phyloP scores from a whole-genome alignment of 2,888 invertebrate genomes.

The Priocnemis perturbator region DNA sequence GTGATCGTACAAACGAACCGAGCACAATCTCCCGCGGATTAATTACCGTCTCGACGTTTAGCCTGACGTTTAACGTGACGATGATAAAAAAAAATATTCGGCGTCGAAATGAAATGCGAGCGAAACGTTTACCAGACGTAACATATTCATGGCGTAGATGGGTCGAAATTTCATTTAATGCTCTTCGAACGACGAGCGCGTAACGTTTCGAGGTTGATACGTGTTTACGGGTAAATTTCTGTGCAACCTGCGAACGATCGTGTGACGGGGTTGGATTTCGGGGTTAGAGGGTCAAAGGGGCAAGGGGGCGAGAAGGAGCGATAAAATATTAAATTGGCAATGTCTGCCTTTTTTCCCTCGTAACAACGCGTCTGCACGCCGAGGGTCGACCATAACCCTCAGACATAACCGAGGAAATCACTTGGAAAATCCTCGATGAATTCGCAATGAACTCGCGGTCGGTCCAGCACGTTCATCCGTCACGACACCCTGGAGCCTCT shows the following conservation, averaged over 20 bases:
- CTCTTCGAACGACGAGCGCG: too few relatives aligned
- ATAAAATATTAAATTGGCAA: slow-evolving; percentile 56
- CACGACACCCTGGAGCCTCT: slow-evolving; percentile 48
- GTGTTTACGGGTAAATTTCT: background rate
- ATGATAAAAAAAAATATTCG: too few relatives aligned
- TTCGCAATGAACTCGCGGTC: slow-evolving; percentile 61
- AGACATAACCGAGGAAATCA: slow-evolving; percentile 66
- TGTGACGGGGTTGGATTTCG: slow-evolving; percentile 20
- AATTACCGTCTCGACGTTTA: slow-evolving; percentile 34
- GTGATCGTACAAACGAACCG: slow-evolving; percentile 47
- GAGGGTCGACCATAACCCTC: slow-evolving; percentile 55
- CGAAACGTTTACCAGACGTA: too few relatives aligned
- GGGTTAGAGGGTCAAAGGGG: slow-evolving; percentile 8
- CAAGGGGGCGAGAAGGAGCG: slow-evolving; percentile 16
- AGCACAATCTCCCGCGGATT: slow-evolving; percentile 35
- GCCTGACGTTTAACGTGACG: slow-evolving; percentile 13
- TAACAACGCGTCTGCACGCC: slow-evolving; percentile 41
- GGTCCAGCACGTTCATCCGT: slow-evolving; percentile 55
- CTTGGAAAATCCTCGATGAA: slow-evolving; percentile 68
- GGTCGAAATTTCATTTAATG: too few relatives aligned
- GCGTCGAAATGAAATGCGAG: too few relatives aligned
- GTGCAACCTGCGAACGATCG: slow-evolving; percentile 21
- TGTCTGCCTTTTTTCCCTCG: slow-evolving; percentile 44
- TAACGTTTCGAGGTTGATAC: background rate
- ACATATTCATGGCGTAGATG: too few relatives aligned